Evolutionary conservation across 2,113 vertebrate species (phyloP), one percentile per base, ranked within the genome.

Genomic region (Microcebus murinus): DNA sequence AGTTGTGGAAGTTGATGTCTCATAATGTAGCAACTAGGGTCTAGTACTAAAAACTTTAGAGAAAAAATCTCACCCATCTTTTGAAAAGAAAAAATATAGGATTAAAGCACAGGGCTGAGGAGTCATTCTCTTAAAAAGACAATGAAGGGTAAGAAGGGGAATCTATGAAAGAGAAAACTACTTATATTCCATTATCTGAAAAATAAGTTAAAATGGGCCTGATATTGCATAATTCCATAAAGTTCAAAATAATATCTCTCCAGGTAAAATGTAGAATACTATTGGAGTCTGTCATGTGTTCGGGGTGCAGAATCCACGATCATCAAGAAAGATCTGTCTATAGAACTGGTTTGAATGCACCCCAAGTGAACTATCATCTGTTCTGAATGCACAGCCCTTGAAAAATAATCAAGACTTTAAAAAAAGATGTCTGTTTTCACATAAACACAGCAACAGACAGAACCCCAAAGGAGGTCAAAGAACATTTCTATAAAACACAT

Each of bases 161-260:
- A 67, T 25, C 14, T 71, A 59, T 52, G 8, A 57, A 71, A 87
- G n/a, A 82, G 42, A 59, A 94, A 86, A 87, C 45, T 68, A 71
- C 6, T 76, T 91, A 45, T 0, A 81, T 48, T 68, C 3, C 6
- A 76, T 70, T 55, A 31, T 73, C n/a, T 84, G 3, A 83, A 95
- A 96, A 93, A 50, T 21, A 1, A 88, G 3, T 20, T 88, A 74
- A 77, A 91, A 88, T 79, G 7, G 25, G 86, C 11, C 8, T 85
- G 23, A 85, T 67, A 45, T 70, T 48, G 42, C 39, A 67, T 59
- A 71, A 95, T 95, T 67, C 57, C 21, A 27, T 23, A 84, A 93
- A 92, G 76, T 17, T 88, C 34, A 92, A 96, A 92, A 91, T 93
- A 80, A 10, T 67, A 50, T 31, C 15, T 27, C 34, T 74, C n/a